phyloP scores from a whole-genome alignment of 2,113 vertebrate genomes.

The Hucho hucho region DNA sequence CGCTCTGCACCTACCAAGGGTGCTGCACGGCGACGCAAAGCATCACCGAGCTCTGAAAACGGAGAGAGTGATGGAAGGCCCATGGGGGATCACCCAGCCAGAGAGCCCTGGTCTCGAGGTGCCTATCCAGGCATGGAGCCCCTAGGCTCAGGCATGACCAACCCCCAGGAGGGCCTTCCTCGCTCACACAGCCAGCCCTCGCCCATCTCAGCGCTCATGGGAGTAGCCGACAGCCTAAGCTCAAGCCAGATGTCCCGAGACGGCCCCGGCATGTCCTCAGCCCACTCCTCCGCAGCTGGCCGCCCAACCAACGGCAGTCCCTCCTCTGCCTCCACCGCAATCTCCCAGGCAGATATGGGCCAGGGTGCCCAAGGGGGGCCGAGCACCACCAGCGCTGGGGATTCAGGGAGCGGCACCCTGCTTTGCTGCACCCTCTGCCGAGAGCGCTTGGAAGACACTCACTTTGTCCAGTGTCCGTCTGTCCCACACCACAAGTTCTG shows the following conservation, averaged over 20 bases:
- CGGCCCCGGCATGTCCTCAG: constrained; percentile 63
- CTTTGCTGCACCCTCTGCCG: constrained; percentile 88
- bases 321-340: constrained; percentile 63
- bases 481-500: constrained; percentile 88
- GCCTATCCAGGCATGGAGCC: constrained; percentile 62
- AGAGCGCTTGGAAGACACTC: constrained; percentile 84
- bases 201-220: constrained; percentile 86
- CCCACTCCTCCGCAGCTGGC: constrained; percentile 65
- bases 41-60: constrained; percentile 78
- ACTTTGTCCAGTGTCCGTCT: constrained; percentile 87
- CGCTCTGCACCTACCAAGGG: constrained; percentile 58
- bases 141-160: constrained; percentile 50
- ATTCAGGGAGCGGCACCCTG: constrained; percentile 63
- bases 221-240: constrained; percentile 81
- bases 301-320: constrained; percentile 79
- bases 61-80: constrained; percentile 73
- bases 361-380: constrained; percentile 59
- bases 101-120: constrained; percentile 71
- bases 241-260: constrained; percentile 81
- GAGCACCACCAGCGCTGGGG: constrained; percentile 45
- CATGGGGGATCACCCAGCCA: constrained; percentile 66
- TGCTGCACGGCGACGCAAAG: constrained; percentile 68
- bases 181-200: constrained; percentile 78
- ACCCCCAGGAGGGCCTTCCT: constrained; percentile 60
- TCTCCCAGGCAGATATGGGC: constrained; percentile 63